phyloP scores from a whole-genome alignment of 92 coral and sea anemone genomes.

The Zoanthus solanderi region DNA sequence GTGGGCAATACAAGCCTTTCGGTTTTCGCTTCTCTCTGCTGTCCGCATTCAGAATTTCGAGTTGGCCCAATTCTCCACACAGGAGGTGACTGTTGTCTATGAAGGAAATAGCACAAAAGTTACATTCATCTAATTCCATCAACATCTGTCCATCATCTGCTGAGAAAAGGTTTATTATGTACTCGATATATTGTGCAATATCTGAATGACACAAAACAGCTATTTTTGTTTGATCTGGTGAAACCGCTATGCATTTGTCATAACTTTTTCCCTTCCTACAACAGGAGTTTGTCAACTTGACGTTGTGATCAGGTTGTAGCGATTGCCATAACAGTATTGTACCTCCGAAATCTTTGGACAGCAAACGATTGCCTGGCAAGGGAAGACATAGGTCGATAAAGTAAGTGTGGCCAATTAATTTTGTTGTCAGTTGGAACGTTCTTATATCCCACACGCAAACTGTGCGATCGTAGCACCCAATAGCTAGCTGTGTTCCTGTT shows the following conservation, averaged over 20 bases:
- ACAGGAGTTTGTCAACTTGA: constrained; percentile 15
- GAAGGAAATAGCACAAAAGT: constrained; percentile 22
- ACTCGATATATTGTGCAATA: neutral
- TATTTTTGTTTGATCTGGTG: constrained; percentile 29
- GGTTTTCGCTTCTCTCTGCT: neutral
- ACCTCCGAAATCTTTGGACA: constrained; percentile 33
- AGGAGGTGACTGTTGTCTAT: constrained; percentile 34
- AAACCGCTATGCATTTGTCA: neutral
- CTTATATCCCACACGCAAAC: constrained; percentile 40
- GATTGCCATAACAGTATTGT: constrained; percentile 35
- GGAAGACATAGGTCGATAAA: constrained; percentile 7
- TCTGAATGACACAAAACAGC: constrained; percentile 21
- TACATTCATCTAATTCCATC: constrained; percentile 15
- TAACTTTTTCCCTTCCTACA: constrained; percentile 9
- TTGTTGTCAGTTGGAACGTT: neutral
- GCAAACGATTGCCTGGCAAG: neutral
- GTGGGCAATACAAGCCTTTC: constrained; percentile 22
- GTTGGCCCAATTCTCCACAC: constrained; percentile 3
- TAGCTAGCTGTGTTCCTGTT: constrained; percentile 22
- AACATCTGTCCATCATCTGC: constrained; percentile 27
- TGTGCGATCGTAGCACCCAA: constrained; percentile 20
- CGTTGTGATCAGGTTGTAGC: neutral
- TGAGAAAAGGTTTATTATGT: constrained; percentile 18
- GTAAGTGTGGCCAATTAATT: neutral
- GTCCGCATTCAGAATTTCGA: constrained; percentile 3